Percentiles rank a stretch among this genome's conserved stretches.
Evolutionary conservation across 2,113 vertebrate species (phyloP).

Genomic region (Ranitomeya imitator): DNA sequence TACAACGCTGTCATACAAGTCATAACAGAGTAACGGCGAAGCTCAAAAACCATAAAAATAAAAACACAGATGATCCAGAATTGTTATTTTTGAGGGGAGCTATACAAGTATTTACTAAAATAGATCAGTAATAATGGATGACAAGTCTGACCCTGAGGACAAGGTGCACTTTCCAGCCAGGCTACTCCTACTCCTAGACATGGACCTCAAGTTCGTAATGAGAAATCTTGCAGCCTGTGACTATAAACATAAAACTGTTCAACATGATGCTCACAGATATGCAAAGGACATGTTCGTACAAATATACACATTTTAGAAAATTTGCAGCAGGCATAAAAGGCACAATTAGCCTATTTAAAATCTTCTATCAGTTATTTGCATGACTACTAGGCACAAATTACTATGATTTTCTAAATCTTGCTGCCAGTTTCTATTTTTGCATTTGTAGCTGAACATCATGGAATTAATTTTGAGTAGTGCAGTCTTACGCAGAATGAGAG

Average conservation of each 20-base stretch:
- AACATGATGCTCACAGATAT: not conserved
- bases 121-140: too few species aligned
- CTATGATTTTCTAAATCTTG: not conserved
- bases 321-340: not conserved
- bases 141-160: not conserved
- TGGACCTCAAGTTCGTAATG: not conserved
- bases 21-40: too few species aligned
- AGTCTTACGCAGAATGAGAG: not conserved
- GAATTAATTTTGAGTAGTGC: not conserved
- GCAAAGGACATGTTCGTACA: not conserved
- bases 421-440: not conserved
- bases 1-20: too few species aligned
- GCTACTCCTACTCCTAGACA: not conserved
- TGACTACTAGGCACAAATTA: not conserved
- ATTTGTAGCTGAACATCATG: constrained; percentile 1
- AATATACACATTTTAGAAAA: not conserved
- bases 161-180: not conserved
- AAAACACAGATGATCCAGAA: too few species aligned
- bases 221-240: not conserved
- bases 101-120: too few species aligned
- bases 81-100: too few species aligned
- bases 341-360: not conserved
- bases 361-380: not conserved
- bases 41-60: too few species aligned
- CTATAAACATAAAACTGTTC: not conserved